phyloP scores from a whole-genome alignment of 1,140 invertebrate genomes.

The Drosophila pectinifera region DNA sequence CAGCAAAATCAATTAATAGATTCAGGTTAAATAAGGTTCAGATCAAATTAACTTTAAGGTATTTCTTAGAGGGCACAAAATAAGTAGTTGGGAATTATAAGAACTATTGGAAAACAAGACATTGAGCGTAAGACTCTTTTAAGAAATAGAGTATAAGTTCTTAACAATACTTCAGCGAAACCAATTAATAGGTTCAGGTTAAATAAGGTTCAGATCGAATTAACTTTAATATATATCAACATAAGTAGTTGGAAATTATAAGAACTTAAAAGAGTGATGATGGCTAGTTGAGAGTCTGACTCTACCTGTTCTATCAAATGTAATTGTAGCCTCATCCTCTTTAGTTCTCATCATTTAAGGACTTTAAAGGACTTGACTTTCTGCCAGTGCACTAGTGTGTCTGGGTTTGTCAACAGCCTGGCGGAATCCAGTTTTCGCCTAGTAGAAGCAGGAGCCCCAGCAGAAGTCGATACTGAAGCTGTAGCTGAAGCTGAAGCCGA shows the following conservation, averaged over 20 bases:
- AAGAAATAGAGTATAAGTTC: too few species aligned
- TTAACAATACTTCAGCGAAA: accelerated
- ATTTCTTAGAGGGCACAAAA: not conserved
- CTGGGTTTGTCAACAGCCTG: constrained; percentile 69
- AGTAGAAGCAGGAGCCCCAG: constrained; percentile 15
- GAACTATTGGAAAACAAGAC: not conserved
- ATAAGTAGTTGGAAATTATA: not conserved
- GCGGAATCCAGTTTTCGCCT: constrained; percentile 72
- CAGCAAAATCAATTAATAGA: accelerated
- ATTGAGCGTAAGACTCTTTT: too few species aligned
- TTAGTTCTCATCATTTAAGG: too few species aligned
- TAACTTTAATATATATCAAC: not conserved
- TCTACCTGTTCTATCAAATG: too few species aligned
- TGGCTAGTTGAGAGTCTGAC: too few species aligned
- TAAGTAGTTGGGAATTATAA: not conserved
- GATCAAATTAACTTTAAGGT: too few species aligned
- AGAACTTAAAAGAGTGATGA: too few species aligned
- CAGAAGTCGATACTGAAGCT: constrained; percentile 14
- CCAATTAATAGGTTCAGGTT: not conserved
- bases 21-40: not conserved
- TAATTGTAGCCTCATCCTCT: too few species aligned
- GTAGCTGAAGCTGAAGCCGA: not conserved
- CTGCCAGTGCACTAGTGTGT: constrained; percentile 32
- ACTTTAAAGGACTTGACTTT: not conserved
- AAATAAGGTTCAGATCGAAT: not conserved